Evolutionary conservation across 2,888 invertebrate genomes (phyloP), one percentile per base, ranked within the genome.

Genomic region (Bugulina stolonifera): DNA sequence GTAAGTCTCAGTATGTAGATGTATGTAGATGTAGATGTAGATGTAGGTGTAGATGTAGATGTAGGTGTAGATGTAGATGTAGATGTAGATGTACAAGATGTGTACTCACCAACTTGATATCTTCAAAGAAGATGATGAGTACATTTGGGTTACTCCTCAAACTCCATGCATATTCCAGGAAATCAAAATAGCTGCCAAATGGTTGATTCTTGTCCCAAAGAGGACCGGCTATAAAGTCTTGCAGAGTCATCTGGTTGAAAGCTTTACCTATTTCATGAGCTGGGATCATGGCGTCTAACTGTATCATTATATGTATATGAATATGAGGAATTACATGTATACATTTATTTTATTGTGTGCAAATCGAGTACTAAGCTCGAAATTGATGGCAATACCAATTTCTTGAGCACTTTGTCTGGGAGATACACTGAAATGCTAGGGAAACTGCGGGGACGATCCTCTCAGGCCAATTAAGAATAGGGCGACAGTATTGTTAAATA

Each of bases 121-220:
- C 57, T 27, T 57, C 57, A 57, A 25, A 57, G 57, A 57, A 57
- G 23, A 57, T 27, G n/a, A 57, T 27, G 5, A 57, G 23, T 57
- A 57, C 27, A 27, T 57, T 57, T 25, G 57, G 23, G 5, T 57
- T 27, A 23, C 5, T 27, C n/a, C 57, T 57, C 23, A 57, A 23
- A 23, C 23, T 25, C 57, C 57, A 57, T 23, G n/a, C n/a, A 23
- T 57, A 57, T 23, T 57, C 57, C 3, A 57, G 5, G 57, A 25
- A 57, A 27, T 57, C 57, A 57, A 57, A 57, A 23, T 57, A 57
- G 57, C 57, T 57, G 5, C 57, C 57, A 57, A 25, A 57, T 57
- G 57, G 57, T 23, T 25, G 27, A 3, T 57, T 23, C n/a, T 57
- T 57, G 10, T 5, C 10, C n/a, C 27, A 27, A 27, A 57, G 23